Conservation (phyloP, 1,140 invertebrate species). For the Elymnias hypermnestra region DNA sequence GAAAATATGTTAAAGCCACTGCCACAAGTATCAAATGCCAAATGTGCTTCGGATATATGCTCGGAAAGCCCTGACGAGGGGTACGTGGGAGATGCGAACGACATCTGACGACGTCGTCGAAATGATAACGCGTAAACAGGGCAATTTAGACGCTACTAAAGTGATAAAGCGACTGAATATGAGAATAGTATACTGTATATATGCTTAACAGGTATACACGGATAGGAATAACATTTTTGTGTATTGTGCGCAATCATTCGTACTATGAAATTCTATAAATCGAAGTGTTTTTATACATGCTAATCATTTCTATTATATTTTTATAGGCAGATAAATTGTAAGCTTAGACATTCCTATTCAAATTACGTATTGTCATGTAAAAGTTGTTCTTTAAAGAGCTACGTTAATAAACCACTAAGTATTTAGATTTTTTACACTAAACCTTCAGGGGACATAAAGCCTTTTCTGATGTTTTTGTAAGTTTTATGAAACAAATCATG, state of each 20-base stretch:
- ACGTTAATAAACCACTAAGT: not conserved
- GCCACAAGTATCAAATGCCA: constrained; percentile 64
- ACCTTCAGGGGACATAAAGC: not conserved
- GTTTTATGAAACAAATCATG: too few species aligned
- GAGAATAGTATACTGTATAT: constrained; percentile 62
- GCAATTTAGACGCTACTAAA: constrained; percentile 59
- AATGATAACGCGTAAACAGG: constrained; percentile 62
- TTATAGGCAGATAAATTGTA: constrained; percentile 18
- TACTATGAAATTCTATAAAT: constrained; percentile 17
- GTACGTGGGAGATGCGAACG: constrained; percentile 86
- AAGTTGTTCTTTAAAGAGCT: not conserved
- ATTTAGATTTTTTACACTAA: not conserved
- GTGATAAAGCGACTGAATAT: constrained; percentile 74
- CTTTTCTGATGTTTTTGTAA: not conserved
- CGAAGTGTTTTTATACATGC: constrained; percentile 20
- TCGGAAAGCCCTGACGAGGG: constrained; percentile 92
- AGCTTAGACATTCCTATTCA: constrained; percentile 15
- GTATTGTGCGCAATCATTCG: constrained; percentile 36
- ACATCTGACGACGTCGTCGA: constrained; percentile 80
- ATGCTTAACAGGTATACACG: constrained; percentile 19
- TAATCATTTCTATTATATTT: constrained; percentile 23
- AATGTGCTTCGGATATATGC: constrained; percentile 77
- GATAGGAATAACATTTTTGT: constrained; percentile 19
- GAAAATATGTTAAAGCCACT: constrained; percentile 61
- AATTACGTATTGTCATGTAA: constrained; percentile 4